Evolutionary conservation across 2,888 invertebrate species (phyloP), one percentile per base, ranked within the genome.

Genomic region (Idaea biselata): DNA sequence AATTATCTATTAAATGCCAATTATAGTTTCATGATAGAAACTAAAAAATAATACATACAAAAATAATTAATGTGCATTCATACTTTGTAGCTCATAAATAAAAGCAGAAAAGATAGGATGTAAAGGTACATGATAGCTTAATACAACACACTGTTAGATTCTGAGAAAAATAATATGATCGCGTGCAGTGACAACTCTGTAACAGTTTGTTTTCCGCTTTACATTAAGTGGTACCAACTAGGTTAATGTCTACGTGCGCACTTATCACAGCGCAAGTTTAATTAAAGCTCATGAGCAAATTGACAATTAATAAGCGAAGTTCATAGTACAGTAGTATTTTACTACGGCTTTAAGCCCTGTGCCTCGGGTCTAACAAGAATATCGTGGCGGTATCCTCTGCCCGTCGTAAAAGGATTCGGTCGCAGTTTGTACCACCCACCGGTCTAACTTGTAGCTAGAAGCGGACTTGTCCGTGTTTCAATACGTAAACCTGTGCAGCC

Each of bases 151-250:
- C 44, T 44, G 44, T 44, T 44, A 44, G 44, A 44, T 44, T 44
- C 44, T 44, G 44, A 44, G 44, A 44, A 44, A 44, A 44, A 44
- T 44, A 44, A 44, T 0, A 44, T 44, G 44, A 44, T 44, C 44
- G 44, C 44, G 44, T 44, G 44, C 44, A 44, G 44, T 44, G 44
- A 44, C 44, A 44, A 44, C 44, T 44, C 44, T 44, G 44, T 44
- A 7, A 44, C 44, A 44, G 44, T 44, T 44, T 44, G 44, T 11
- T 44, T 44, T 44, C 44, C 44, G 44, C 44, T 44, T 44, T 44
- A 44, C 44, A 44, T 44, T 44, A 44, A 44, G 44, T 25, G 25
- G 25, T 4, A 44, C 44, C 44, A 44, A 44, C 44, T 44, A 44
- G 44, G 44, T 44, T 44, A 44, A 44, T 44, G 44, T 44, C 44